Conservation (phyloP, 1,140 invertebrate species). For the Drosophila pandora region DNA sequence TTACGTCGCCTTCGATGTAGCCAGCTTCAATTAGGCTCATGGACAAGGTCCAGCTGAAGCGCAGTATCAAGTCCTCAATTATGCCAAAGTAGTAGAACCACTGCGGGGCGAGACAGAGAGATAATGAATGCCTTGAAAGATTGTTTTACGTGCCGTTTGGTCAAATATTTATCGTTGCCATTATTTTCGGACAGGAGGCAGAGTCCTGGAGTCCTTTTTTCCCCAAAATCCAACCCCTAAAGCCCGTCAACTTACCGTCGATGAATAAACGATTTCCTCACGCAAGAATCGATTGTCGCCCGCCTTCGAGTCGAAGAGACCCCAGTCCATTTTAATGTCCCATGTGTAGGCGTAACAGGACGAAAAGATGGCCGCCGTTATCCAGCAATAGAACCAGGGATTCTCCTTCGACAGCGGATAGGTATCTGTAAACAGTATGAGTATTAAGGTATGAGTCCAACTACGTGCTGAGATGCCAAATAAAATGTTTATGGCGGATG, state of each 20-base stretch:
- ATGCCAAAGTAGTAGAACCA: slow-evolving; percentile 99
- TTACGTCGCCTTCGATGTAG: slow-evolving; percentile 89
- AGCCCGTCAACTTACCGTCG: slow-evolving; percentile 84
- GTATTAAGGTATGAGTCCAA: neutral
- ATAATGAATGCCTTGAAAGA: slow-evolving; percentile 66
- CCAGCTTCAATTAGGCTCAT: slow-evolving; percentile 91
- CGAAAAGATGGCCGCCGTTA: slow-evolving; percentile 90
- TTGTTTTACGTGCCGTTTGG: slow-evolving; percentile 72
- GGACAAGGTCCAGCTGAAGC: slow-evolving; percentile 92
- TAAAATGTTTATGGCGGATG: slow-evolving; percentile 53
- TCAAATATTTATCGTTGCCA: slow-evolving; percentile 75
- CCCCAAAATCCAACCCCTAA: neutral
- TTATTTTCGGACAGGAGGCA: slow-evolving; percentile 37
- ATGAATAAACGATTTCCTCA: slow-evolving; percentile 92
- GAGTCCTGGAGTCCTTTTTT: too few relatives aligned
- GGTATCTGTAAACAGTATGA: slow-evolving; percentile 83
- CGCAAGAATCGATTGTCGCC: slow-evolving; percentile 91
- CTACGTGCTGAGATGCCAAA: slow-evolving; percentile 29
- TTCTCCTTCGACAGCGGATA: slow-evolving; percentile 88
- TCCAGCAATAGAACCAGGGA: slow-evolving; percentile 93
- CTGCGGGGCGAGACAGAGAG: slow-evolving; percentile 61
- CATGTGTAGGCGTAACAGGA: slow-evolving; percentile 95
- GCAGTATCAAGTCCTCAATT: slow-evolving; percentile 96
- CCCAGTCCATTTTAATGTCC: slow-evolving; percentile 99
- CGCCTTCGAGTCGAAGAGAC: slow-evolving; percentile 94